Evolutionary conservation across 2,797 vertebrate species (phyloP).

Genomic region (Pipistrellus pipistrellus): DNA sequence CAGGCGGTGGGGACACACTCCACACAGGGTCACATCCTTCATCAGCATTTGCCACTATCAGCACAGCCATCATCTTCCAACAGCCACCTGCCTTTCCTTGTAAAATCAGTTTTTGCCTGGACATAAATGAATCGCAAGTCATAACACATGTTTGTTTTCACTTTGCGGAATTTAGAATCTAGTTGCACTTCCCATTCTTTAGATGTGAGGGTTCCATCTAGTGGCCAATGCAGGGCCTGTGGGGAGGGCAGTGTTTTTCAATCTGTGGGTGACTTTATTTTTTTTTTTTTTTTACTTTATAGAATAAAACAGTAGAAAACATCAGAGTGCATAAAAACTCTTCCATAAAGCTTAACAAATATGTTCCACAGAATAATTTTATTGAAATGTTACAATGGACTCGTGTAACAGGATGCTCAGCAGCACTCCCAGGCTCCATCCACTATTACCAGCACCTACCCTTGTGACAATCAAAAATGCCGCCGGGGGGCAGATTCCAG

Average conservation of each 20-base stretch:
- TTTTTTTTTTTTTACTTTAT: not conserved
- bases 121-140: not conserved
- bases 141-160: not conserved
- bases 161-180: not conserved
- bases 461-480: not conserved
- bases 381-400: not conserved
- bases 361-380: not conserved
- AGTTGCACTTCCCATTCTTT: not conserved
- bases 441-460: not conserved
- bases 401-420: rapidly evolving
- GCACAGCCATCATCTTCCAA: not conserved
- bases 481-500: not conserved
- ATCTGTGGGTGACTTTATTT: not conserved
- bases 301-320: not conserved
- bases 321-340: not conserved
- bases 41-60: not conserved
- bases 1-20: not conserved
- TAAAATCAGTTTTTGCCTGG: not conserved
- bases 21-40: not conserved
- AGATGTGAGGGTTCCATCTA: constrained; percentile 76
- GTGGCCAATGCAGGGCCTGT: constrained; percentile 45
- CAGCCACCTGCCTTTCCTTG: not conserved
- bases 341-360: constrained; percentile 1
- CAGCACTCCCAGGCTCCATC: not conserved
- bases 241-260: not conserved